Evolutionary conservation across 2,797 vertebrate genomes (phyloP).

Genomic region (Enteromius fasciolatus): DNA sequence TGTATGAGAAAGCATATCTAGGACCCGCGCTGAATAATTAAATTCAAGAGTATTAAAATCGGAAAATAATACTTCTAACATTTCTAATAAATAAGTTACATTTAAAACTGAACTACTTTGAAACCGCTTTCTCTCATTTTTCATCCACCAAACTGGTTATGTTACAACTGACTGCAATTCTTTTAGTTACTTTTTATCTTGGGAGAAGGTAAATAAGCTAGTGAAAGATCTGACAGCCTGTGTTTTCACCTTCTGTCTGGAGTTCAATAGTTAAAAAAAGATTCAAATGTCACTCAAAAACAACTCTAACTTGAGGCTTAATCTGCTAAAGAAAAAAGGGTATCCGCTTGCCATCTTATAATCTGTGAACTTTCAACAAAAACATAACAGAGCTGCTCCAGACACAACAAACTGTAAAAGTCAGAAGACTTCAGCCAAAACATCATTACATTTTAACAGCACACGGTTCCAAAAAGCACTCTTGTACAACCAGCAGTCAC

Average conservation of each 20-base stretch:
- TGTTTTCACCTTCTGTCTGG: slow-evolving; percentile 39
- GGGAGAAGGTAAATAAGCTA: slow-evolving; percentile 52
- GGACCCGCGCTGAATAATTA: background rate
- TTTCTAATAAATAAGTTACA: background rate
- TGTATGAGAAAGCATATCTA: background rate
- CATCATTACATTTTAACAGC: slow-evolving; percentile 15
- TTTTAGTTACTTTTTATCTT: slow-evolving; percentile 14
- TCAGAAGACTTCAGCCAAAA: slow-evolving; percentile 41
- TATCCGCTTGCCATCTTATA: background rate
- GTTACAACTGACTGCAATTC: background rate
- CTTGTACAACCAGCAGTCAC: slow-evolving; percentile 7
- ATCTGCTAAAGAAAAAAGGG: background rate
- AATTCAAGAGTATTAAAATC: background rate
- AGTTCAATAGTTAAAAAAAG: slow-evolving; percentile 22
- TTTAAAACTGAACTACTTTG: background rate
- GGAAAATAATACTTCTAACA: background rate
- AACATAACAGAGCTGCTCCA: slow-evolving; percentile 8
- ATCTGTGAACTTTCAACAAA: slow-evolving; percentile 12
- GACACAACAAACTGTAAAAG: slow-evolving; percentile 47
- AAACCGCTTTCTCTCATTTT: background rate
- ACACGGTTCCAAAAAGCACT: slow-evolving; percentile 14
- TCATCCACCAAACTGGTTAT: background rate
- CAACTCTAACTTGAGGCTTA: background rate
- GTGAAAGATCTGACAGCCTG: slow-evolving; percentile 55
- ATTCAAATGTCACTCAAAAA: slow-evolving; percentile 10